Evolutionary conservation across 2,888 invertebrate genomes (phyloP).

Genomic region (Agrypnus murinus): DNA sequence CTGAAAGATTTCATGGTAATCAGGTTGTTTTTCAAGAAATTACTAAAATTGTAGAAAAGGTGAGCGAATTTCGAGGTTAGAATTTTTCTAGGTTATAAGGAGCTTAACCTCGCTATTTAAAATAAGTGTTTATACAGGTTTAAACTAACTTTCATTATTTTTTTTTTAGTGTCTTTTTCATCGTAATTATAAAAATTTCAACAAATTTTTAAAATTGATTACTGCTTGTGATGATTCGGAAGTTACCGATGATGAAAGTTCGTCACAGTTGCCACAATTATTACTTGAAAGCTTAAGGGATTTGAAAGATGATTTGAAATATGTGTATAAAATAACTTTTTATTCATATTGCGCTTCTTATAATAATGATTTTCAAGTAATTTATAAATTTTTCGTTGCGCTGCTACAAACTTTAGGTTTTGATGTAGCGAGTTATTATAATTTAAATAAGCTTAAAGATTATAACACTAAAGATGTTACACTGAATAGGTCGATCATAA

Average conservation of each 20-base stretch:
- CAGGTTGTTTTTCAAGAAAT: slow-evolving; percentile 53
- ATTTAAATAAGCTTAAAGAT: slow-evolving; percentile 52
- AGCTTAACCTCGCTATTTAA: too few relatives aligned
- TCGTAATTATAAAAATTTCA: slow-evolving; percentile 55
- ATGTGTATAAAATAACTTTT: slow-evolving; percentile 61
- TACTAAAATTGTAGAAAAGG: slow-evolving; percentile 59
- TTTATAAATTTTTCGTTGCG: slow-evolving; percentile 62
- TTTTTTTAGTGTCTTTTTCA: slow-evolving; percentile 61
- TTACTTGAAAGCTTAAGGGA: slow-evolving; percentile 58
- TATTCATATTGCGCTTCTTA: slow-evolving; percentile 59
- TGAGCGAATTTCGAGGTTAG: slow-evolving; percentile 48
- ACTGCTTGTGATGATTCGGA: slow-evolving; percentile 53
- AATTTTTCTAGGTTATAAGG: too few relatives aligned
- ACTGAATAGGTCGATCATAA: slow-evolving; percentile 57
- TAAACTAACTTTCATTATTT: too few relatives aligned
- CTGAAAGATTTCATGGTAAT: slow-evolving; percentile 53
- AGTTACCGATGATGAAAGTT: slow-evolving; percentile 49
- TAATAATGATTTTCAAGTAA: slow-evolving; percentile 55
- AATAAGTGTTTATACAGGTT: too few relatives aligned
- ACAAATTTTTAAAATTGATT: slow-evolving; percentile 54
- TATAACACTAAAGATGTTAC: slow-evolving; percentile 29
- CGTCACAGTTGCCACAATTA: slow-evolving; percentile 48
- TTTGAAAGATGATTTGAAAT: slow-evolving; percentile 45
- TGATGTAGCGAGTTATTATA: slow-evolving; percentile 57
- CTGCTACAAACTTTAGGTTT: slow-evolving; percentile 62